phyloP scores from a whole-genome alignment of 2,888 invertebrate genomes.

The Eucriotettix oculatus region DNA sequence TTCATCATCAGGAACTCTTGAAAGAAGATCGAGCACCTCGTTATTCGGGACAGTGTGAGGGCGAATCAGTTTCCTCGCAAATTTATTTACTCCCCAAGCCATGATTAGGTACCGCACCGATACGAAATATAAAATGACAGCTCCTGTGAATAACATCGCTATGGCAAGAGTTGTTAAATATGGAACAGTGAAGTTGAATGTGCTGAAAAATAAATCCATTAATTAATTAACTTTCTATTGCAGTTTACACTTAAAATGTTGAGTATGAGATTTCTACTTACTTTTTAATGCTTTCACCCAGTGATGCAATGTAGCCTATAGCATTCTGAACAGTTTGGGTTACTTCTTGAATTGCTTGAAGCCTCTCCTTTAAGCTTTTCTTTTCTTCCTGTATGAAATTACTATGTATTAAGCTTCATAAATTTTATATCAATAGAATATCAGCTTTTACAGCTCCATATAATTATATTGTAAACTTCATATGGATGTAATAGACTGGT shows the following conservation, averaged over 20 bases:
- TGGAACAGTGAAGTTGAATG: slow-evolving; percentile 93
- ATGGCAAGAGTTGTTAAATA: slow-evolving; percentile 89
- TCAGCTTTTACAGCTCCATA: no score
- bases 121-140: slow-evolving; percentile 69
- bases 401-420: no score
- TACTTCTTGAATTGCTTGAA: slow-evolving; percentile 93
- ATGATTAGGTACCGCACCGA: slow-evolving; percentile 80
- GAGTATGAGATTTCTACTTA: slow-evolving; percentile 29
- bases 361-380: slow-evolving; percentile 80
- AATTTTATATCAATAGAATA: no score
- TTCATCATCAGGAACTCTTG: slow-evolving; percentile 87
- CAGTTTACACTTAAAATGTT: not conserved
- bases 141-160: slow-evolving; percentile 51
- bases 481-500: no score
- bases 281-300: slow-evolving; percentile 91
- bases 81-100: slow-evolving; percentile 92
- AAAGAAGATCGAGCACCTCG: slow-evolving; percentile 85
- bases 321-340: slow-evolving; percentile 93
- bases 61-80: slow-evolving; percentile 77
- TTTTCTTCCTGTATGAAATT: slow-evolving; percentile 64
- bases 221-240: not conserved
- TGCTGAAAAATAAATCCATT: slow-evolving; percentile 39
- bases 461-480: no score
- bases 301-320: slow-evolving; percentile 83
- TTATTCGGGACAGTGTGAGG: slow-evolving; percentile 95